These are phyloP conservation scores for Anas platyrhynchos DNA, from an alignment of 2,113 vertebrate species.

Conservation along the genomic window DNA sequence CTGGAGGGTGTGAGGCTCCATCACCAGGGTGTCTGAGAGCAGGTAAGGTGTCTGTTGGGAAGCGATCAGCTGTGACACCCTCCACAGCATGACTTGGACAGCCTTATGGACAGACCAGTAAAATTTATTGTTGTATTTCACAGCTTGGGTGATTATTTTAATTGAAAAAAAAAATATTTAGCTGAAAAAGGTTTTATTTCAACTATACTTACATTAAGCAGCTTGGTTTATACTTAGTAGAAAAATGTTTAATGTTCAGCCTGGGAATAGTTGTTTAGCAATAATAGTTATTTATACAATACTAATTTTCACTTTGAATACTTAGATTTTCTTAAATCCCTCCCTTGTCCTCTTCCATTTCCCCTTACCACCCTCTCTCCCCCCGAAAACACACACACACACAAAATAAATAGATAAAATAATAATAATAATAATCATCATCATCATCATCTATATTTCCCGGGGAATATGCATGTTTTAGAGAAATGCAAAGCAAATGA, in stretches of 20 bases:
- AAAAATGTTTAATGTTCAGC: constrained; percentile 23
- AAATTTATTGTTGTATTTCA: not conserved
- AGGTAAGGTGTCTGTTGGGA: not conserved
- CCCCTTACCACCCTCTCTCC: not conserved
- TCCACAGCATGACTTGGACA: not conserved
- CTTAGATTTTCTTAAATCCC: constrained; percentile 25
- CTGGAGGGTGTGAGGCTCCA: not conserved
- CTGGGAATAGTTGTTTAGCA: constrained; percentile 13
- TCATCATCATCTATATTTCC: not conserved
- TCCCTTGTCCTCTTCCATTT: not conserved
- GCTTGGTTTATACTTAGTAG: not conserved
- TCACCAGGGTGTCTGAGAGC: not conserved
- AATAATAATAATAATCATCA: not conserved
- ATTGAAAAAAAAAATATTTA: not conserved
- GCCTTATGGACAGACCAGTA: not conserved
- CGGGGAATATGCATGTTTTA: constrained; percentile 18
- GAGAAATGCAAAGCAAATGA: constrained; percentile 32
- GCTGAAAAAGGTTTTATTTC: not conserved
- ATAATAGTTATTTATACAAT: constrained; percentile 17
- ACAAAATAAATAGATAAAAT: not conserved
- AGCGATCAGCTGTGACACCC: not conserved
- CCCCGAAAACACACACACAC: not conserved
- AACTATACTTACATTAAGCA: not conserved
- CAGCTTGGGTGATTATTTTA: not conserved
- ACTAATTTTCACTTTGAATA: constrained; percentile 38